Base-by-base conservation (phyloP, 2,888 invertebrate species). In the Drepanosiphum platanoidis region DNA sequence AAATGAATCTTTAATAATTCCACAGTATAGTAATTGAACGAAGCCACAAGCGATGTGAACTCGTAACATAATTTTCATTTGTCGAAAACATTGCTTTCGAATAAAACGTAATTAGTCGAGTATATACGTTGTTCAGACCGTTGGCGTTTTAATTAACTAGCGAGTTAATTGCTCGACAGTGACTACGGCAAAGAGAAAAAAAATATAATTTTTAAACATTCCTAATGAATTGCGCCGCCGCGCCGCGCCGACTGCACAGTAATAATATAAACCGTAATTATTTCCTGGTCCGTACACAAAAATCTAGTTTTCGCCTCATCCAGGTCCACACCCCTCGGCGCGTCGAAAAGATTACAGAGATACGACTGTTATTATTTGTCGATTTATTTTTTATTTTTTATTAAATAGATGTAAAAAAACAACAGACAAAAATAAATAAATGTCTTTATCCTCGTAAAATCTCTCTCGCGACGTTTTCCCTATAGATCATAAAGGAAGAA, bases 71-170 rank as follows among this genome's bases (percentile, higher is more conserved):
- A 75, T 77, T 77, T 77, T 77, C 36, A 77, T 77, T 77, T 77
- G 77, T 77, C 77, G 75, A 75, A 64, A 79, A 68, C 42, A 80
- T 68, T 68, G n/a, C n/a, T 52, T 70, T 80, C 46, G 11, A 68
- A 68, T 68, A 79, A 79, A 15, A 68, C 68, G 27, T 80, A 68
- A 68, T 70, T 68, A 46, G 68, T 52, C 52, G 15, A 80, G 15
- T 27, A 3, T 27, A 3, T 80, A 34, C 52, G 79, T 80, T 80
- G 52, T 80, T 80, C 46, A 70, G 68, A 80, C 68, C 79, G 79
- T 68, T 52, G n/a, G 15, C 46, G 34, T 80, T 80, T 68, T 80
- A 80, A 80, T 80, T 80, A 80, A 80, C 68, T 52, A 79, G 46
- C n/a, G n/a, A 66, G 42, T 80, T 68, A 80, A 79, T 78, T 79